Conservation (phyloP, 2,888 invertebrate species). For the Lasioglossum villosulum region DNA sequence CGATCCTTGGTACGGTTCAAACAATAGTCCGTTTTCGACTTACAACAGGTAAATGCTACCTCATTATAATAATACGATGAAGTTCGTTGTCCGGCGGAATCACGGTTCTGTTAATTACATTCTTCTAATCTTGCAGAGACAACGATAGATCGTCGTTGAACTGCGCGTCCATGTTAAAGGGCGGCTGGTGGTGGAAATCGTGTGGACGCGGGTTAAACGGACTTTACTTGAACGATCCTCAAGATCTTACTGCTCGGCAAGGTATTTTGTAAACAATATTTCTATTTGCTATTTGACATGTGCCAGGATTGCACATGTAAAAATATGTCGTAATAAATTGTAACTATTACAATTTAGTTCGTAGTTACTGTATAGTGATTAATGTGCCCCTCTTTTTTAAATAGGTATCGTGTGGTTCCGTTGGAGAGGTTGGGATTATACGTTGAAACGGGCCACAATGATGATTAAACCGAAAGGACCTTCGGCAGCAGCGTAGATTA, state of each 20-base stretch:
- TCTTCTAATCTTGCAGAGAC: constrained; percentile 87
- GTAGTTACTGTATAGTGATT: background rate
- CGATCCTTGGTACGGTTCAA: constrained; percentile 97
- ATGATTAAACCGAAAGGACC: constrained; percentile 94
- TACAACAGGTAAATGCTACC: constrained; percentile 90
- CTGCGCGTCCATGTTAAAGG: constrained; percentile 96
- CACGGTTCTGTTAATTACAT: background rate
- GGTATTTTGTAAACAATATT: constrained; percentile 85
- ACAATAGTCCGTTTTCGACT: constrained; percentile 96
- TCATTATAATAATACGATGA: background rate
- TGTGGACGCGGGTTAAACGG: constrained; percentile 96
- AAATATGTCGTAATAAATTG: too few species aligned
- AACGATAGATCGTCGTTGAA: constrained; percentile 96
- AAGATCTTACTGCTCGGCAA: constrained; percentile 95
- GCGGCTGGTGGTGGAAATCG: constrained; percentile 98
- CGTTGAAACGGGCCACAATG: constrained; percentile 94
- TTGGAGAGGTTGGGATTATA: constrained; percentile 98
- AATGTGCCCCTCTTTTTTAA: background rate
- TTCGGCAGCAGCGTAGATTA: constrained; percentile 73
- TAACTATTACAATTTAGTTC: background rate
- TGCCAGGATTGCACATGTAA: too few species aligned
- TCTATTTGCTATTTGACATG: too few species aligned
- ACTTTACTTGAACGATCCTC: constrained; percentile 94
- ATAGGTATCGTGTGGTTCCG: constrained; percentile 97
- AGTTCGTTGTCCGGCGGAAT: background rate